Percentiles rank a stretch among this genome's conserved stretches.
Evolutionary conservation across 1,140 invertebrate genomes (phyloP).

Genomic region (Maniola jurtina): DNA sequence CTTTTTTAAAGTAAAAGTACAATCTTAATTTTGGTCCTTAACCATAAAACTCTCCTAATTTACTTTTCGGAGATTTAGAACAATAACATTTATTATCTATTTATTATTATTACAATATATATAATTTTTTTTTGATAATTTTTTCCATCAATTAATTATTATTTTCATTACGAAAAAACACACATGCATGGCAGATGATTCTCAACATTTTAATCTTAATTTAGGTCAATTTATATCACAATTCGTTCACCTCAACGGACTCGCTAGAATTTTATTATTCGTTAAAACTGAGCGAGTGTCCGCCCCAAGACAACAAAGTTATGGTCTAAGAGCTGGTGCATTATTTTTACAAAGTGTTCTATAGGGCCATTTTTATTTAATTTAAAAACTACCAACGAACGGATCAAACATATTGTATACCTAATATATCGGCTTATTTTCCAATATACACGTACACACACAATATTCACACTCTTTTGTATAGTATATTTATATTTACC

Average conservation of each 20-base stretch:
- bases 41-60: not conserved
- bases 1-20: not conserved
- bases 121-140: slow-evolving; percentile 64
- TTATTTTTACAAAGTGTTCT: not conserved
- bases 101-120: slow-evolving; percentile 35
- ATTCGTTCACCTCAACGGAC: slow-evolving; percentile 41
- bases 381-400: not conserved
- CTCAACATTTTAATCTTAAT: slow-evolving; percentile 65
- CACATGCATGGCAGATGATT: slow-evolving; percentile 58
- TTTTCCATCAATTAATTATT: slow-evolving; percentile 49
- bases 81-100: slow-evolving; percentile 42
- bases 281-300: slow-evolving; percentile 36
- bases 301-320: slow-evolving; percentile 8
- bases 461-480: too few species aligned
- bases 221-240: slow-evolving; percentile 58
- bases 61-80: not conserved
- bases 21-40: not conserved
- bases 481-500: too few species aligned
- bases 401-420: too few species aligned
- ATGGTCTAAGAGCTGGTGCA: not conserved
- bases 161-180: slow-evolving; percentile 63
- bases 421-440: too few species aligned
- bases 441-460: too few species aligned
- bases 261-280: slow-evolving; percentile 36
- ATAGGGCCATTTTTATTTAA: not conserved